A percentile compares a stretch with the other conserved stretches of the same genome.
These are phyloP conservation scores for Rhipidura dahli DNA, from an alignment of 2,113 vertebrate genomes.

Conservation along the genomic window DNA sequence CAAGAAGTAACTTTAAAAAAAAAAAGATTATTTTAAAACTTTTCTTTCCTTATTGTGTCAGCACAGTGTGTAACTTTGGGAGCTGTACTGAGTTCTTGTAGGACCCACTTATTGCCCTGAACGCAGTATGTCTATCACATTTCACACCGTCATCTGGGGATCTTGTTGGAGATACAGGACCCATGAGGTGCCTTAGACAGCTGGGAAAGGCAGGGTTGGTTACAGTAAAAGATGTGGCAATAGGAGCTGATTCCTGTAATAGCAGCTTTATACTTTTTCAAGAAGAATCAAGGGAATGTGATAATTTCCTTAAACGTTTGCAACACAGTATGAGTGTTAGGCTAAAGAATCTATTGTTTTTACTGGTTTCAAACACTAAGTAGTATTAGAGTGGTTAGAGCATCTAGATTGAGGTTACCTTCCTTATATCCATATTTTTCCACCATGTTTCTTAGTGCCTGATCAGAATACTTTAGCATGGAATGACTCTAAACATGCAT, in stretches of 20 bases:
- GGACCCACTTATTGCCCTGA: neutral
- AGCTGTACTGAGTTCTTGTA: neutral
- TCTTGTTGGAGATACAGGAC: neutral
- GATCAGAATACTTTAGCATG: neutral
- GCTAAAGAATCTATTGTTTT: neutral
- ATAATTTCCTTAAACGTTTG: neutral
- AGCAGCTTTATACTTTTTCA: neutral
- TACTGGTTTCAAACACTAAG: neutral
- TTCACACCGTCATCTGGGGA: neutral
- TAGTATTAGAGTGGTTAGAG: accelerated
- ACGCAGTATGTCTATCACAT: too few species aligned
- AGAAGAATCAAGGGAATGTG: neutral
- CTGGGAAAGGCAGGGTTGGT: neutral
- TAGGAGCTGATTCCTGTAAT: neutral
- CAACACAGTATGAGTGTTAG: neutral
- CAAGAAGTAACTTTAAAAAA: neutral
- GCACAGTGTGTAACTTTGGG: neutral
- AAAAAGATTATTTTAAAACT: neutral
- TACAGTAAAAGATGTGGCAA: neutral
- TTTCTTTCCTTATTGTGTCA: neutral
- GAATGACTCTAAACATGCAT: neutral
- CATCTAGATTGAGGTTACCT: neutral
- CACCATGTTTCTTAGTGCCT: neutral
- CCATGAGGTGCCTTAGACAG: neutral
- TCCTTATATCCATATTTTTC: neutral